These are phyloP conservation scores for Melieria omissa DNA, from an alignment of 2,888 invertebrate species.

Conservation along the genomic window DNA sequence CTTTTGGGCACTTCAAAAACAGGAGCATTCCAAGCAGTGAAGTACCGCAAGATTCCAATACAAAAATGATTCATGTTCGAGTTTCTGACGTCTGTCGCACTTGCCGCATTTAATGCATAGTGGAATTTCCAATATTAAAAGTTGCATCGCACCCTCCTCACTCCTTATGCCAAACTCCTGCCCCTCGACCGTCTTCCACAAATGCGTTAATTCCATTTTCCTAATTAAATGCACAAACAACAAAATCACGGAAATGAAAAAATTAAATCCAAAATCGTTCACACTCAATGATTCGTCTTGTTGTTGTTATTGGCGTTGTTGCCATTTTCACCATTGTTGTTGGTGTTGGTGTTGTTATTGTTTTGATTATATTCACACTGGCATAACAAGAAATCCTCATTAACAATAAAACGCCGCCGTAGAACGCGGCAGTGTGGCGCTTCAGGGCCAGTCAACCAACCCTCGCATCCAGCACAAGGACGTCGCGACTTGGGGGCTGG, in stretches of 20 bases:
- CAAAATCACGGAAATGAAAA: conserved; percentile 38
- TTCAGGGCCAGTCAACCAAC: background rate
- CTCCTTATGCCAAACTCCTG: too few species aligned
- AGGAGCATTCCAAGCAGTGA: too few species aligned
- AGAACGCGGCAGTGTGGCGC: background rate
- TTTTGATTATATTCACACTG: conserved; percentile 35
- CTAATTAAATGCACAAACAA: conserved; percentile 63
- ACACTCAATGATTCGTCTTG: conserved; percentile 62
- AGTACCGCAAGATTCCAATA: too few species aligned
- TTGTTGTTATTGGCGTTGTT: conserved; percentile 41
- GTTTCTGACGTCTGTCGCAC: too few species aligned
- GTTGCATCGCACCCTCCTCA: too few species aligned
- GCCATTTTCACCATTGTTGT: too few species aligned
- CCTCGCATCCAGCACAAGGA: conserved; percentile 5
- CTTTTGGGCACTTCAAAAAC: too few species aligned
- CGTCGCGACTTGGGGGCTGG: background rate
- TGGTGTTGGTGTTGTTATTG: too few species aligned
- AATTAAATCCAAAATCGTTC: conserved; percentile 60
- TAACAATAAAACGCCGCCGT: background rate
- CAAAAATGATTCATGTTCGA: too few species aligned
- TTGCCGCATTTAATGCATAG: too few species aligned
- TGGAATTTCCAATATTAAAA: too few species aligned
- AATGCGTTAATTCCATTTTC: conserved; percentile 64
- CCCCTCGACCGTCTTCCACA: conserved; percentile 20
- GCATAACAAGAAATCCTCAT: background rate